phyloP scores from a whole-genome alignment of 2,888 invertebrate genomes.

The Liodrosophila aerea region DNA sequence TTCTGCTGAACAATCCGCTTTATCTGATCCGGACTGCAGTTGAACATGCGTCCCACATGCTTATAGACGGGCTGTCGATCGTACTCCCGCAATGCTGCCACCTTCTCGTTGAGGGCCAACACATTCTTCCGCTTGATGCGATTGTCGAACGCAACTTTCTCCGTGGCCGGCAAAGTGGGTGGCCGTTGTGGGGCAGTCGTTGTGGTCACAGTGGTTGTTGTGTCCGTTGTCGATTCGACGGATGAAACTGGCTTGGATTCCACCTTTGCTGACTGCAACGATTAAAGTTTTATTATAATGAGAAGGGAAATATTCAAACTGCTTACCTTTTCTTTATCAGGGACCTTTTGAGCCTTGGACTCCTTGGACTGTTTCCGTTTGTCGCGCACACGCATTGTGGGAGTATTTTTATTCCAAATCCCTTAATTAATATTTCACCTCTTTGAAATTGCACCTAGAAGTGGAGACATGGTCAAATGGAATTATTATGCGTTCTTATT shows the following conservation, averaged over 20 bases:
- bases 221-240: slow-evolving; percentile 5
- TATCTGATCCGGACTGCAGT: slow-evolving; percentile 81
- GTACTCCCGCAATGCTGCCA: slow-evolving; percentile 80
- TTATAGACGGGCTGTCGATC: slow-evolving; percentile 80
- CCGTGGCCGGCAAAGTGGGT: slow-evolving; percentile 51
- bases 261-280: slow-evolving; percentile 25
- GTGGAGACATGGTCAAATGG: slow-evolving; percentile 8
- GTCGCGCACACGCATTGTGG: slow-evolving; percentile 64
- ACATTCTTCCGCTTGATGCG: slow-evolving; percentile 81
- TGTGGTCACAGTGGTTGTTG: slow-evolving; percentile 5
- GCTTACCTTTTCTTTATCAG: slow-evolving; percentile 38
- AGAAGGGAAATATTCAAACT: neutral
- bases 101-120: slow-evolving; percentile 80
- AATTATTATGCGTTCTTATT: slow-evolving; percentile 33
- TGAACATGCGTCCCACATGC: slow-evolving; percentile 79
- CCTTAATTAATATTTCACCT: slow-evolving; percentile 22
- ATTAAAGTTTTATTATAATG: slow-evolving; percentile 3
- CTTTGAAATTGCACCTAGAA: slow-evolving; percentile 6
- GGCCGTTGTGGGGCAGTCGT: slow-evolving; percentile 8
- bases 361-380: slow-evolving; percentile 56
- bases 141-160: slow-evolving; percentile 79
- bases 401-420: slow-evolving; percentile 1
- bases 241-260: slow-evolving; percentile 22
- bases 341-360: slow-evolving; percentile 38
- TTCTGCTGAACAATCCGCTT: slow-evolving; percentile 80